These are phyloP conservation scores for Hoplostethus mediterraneus DNA, from an alignment of 2,797 vertebrate species.

Conservation along the genomic window DNA sequence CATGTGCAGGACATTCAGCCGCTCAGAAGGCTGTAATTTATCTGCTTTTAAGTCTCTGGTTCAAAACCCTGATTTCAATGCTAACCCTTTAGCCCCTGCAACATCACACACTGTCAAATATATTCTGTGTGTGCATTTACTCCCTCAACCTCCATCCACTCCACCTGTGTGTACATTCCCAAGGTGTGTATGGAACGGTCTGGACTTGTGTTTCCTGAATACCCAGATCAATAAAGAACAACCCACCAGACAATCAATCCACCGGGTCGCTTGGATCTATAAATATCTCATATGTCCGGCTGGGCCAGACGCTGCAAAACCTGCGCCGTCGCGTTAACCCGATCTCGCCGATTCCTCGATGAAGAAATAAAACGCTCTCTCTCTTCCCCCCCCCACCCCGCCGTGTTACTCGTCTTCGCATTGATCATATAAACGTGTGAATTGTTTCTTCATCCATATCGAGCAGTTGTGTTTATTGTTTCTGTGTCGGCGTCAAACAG, in stretches of 20 bases:
- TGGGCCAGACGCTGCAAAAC: constrained; percentile 54
- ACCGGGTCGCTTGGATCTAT: constrained; percentile 66
- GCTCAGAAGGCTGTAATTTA: constrained; percentile 64
- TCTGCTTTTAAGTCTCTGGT: constrained; percentile 64
- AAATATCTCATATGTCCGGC: constrained; percentile 75
- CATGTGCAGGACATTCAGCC: constrained; percentile 65
- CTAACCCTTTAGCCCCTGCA: constrained; percentile 45
- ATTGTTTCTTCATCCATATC: constrained; percentile 53
- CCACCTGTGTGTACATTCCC: constrained; percentile 41
- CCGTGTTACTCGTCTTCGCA: constrained; percentile 60
- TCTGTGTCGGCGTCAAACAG: constrained; percentile 62
- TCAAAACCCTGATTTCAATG: constrained; percentile 67
- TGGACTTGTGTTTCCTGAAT: constrained; percentile 73
- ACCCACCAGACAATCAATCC: constrained; percentile 73
- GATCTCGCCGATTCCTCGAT: constrained; percentile 50
- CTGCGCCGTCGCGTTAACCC: constrained; percentile 44
- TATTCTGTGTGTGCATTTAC: background rate
- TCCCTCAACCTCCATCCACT: background rate
- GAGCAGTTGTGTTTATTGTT: constrained; percentile 54
- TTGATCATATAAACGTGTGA: constrained; percentile 68
- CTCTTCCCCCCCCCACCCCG: no score
- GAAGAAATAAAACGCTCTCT: constrained; percentile 36
- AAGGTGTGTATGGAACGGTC: constrained; percentile 43
- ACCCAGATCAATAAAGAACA: constrained; percentile 74
- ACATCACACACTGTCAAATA: constrained; percentile 41